These are phyloP conservation scores for Drosophila putrida DNA, from an alignment of 2,888 invertebrate species.

Conservation along the genomic window DNA sequence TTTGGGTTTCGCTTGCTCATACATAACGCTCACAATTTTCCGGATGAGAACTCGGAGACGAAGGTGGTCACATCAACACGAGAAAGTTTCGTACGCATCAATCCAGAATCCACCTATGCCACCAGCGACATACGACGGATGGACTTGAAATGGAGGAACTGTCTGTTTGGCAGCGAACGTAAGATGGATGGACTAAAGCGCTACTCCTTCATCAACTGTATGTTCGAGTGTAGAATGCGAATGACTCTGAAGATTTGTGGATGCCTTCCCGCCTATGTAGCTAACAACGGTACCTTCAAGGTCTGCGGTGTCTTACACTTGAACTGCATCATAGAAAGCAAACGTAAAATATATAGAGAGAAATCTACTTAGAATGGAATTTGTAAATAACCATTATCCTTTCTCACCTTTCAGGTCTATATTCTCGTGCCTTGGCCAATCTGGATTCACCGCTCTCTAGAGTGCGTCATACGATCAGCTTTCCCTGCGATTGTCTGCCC, in stretches of 20 bases:
- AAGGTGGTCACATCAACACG: slow-evolving; percentile 87
- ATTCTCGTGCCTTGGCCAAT: slow-evolving; percentile 85
- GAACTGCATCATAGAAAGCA: slow-evolving; percentile 77
- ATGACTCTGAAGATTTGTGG: slow-evolving; percentile 86
- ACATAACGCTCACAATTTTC: slow-evolving; percentile 88
- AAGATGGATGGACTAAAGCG: slow-evolving; percentile 81
- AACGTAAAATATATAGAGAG: slow-evolving; percentile 66
- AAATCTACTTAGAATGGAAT: neutral
- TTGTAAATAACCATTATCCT: neutral
- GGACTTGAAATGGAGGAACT: slow-evolving; percentile 86
- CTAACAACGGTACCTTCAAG: slow-evolving; percentile 83
- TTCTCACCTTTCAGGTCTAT: slow-evolving; percentile 42
- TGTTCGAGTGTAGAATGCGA: slow-evolving; percentile 87
- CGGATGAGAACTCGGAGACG: slow-evolving; percentile 88
- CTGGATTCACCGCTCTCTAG: slow-evolving; percentile 69
- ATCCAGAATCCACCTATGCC: slow-evolving; percentile 89
- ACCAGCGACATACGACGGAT: slow-evolving; percentile 87
- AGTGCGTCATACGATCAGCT: slow-evolving; percentile 61
- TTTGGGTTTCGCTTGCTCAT: slow-evolving; percentile 88
- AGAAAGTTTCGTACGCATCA: slow-evolving; percentile 88
- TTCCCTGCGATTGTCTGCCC: slow-evolving; percentile 87
- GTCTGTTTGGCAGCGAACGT: slow-evolving; percentile 88
- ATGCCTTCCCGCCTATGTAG: slow-evolving; percentile 88
- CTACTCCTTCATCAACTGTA: slow-evolving; percentile 89
- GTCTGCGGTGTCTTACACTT: slow-evolving; percentile 75